phyloP scores from a whole-genome alignment of 2,797 vertebrate genomes.

The Enteromius radiatus region DNA sequence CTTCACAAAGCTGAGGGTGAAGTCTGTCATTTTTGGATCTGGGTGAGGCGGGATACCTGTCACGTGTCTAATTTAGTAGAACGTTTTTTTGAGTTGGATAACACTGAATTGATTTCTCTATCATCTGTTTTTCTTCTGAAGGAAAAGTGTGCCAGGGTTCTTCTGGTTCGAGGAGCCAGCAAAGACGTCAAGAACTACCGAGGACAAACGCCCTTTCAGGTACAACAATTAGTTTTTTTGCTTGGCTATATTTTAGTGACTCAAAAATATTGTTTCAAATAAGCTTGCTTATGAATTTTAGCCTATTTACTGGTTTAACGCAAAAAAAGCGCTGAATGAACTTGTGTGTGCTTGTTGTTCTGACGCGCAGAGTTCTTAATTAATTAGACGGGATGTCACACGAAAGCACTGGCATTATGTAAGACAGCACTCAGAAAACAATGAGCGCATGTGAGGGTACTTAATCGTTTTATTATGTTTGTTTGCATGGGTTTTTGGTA shows the following conservation, averaged over 20 bases:
- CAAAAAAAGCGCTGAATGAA: not conserved
- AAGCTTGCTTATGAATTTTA: not conserved
- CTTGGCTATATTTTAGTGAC: conserved; percentile 1
- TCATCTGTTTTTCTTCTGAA: conserved; percentile 61
- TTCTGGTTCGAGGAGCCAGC: conserved; percentile 83
- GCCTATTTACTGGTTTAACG: not conserved
- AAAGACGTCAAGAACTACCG: conserved; percentile 88
- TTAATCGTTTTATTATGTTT: conserved; percentile 29
- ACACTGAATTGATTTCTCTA: conserved; percentile 10
- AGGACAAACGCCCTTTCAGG: conserved; percentile 89
- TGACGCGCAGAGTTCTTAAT: not conserved
- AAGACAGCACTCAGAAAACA: conserved; percentile 33
- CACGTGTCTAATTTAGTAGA: conserved; percentile 1
- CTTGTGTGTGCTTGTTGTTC: conserved; percentile 18
- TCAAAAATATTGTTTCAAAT: not conserved
- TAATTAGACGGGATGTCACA: not conserved
- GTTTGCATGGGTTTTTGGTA: conserved; percentile 18
- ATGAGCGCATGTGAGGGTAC: conserved; percentile 6
- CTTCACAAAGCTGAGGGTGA: conserved; percentile 45
- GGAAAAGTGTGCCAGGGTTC: conserved; percentile 85
- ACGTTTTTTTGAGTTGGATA: not conserved
- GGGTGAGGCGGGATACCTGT: conserved; percentile 42
- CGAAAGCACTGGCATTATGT: conserved; percentile 45
- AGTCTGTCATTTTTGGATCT: conserved; percentile 51
- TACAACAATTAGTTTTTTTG: conserved; percentile 58